phyloP scores from a whole-genome alignment of 2,888 invertebrate species.

The Drosophila neotestacea region DNA sequence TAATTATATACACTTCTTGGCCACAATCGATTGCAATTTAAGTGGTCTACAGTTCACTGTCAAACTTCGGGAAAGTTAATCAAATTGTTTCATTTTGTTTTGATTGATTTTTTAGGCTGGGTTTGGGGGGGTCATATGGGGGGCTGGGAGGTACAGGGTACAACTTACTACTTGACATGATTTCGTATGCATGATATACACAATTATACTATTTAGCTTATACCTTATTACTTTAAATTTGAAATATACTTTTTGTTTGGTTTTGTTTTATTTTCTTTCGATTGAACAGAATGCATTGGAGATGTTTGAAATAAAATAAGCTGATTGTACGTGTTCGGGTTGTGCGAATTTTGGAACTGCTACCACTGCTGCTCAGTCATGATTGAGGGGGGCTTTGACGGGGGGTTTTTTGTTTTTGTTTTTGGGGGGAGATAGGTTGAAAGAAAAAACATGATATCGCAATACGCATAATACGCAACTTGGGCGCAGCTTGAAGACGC shows the following conservation, averaged over 20 bases:
- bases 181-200: slow-evolving; percentile 54
- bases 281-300: slow-evolving; percentile 78
- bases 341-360: slow-evolving; percentile 77
- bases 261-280: slow-evolving; percentile 53
- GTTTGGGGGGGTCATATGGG: slow-evolving; percentile 18
- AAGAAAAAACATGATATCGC: slow-evolving; percentile 74
- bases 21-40: slow-evolving; percentile 71
- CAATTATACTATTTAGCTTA: slow-evolving; percentile 11
- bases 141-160: slow-evolving; percentile 55
- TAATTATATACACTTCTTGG: slow-evolving; percentile 38
- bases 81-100: slow-evolving; percentile 57
- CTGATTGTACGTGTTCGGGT: slow-evolving; percentile 58
- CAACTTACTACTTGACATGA: slow-evolving; percentile 76
- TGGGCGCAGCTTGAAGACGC: slow-evolving; percentile 62
- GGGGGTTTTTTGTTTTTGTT: slow-evolving; percentile 6
- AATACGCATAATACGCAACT: slow-evolving; percentile 60
- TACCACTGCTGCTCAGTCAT: slow-evolving; percentile 80
- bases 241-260: slow-evolving; percentile 35
- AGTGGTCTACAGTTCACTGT: slow-evolving; percentile 60
- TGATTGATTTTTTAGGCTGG: slow-evolving; percentile 28
- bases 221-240: slow-evolving; percentile 40
- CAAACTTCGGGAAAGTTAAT: slow-evolving; percentile 80
- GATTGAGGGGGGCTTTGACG: slow-evolving; percentile 50
- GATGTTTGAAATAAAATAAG: slow-evolving; percentile 72
- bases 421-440: slow-evolving; percentile 39